Evolutionary conservation across 2,797 vertebrate species (phyloP).

Genomic region (Pantherophis vulpinus): DNA sequence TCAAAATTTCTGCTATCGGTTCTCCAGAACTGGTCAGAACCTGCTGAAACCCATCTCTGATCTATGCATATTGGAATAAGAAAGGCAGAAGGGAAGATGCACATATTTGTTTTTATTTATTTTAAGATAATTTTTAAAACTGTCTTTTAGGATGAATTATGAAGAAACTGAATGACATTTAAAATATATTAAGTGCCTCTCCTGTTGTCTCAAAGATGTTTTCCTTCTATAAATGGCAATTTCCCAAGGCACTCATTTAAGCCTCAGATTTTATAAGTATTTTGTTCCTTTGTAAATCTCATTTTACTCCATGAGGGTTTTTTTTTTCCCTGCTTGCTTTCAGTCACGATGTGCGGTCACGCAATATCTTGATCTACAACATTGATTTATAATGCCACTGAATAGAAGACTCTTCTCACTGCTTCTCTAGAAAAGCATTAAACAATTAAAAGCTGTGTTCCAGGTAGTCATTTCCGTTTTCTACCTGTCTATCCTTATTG

Average conservation of each 20-base stretch:
- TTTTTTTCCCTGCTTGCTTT: background rate
- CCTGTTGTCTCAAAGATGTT: background rate
- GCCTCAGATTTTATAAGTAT: background rate
- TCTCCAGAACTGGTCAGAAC: too few relatives aligned
- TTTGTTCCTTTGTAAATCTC: background rate
- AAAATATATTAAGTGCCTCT: background rate
- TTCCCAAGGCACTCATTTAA: background rate
- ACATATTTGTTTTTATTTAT: background rate
- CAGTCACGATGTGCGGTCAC: background rate
- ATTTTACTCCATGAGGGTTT: background rate
- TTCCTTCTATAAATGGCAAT: background rate
- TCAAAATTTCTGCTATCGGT: too few relatives aligned
- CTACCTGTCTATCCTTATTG: background rate
- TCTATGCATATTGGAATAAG: background rate
- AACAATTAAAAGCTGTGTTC: background rate
- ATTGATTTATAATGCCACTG: background rate
- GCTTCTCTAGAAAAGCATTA: background rate
- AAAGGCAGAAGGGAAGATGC: background rate
- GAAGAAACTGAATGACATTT: background rate
- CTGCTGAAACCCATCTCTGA: too few relatives aligned
- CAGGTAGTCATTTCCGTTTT: background rate
- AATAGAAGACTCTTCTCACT: background rate
- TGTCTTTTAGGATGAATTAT: background rate
- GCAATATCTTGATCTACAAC: background rate
- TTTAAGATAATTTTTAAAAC: background rate